These are phyloP conservation scores for Gibbula magus DNA, from an alignment of 2,888 invertebrate genomes.

Conservation along the genomic window DNA sequence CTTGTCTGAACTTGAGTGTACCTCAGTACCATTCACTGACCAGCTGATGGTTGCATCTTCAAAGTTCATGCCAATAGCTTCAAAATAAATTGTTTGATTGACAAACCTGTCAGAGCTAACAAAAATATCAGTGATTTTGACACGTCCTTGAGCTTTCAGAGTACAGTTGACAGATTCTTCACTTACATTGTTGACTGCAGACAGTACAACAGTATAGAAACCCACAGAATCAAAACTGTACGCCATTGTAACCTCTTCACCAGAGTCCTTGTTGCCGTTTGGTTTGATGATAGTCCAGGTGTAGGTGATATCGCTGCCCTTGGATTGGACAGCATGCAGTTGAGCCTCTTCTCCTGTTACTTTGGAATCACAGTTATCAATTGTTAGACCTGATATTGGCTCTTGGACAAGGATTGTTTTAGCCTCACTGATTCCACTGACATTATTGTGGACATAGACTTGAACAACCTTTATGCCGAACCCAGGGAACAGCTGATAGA, in stretches of 20 bases:
- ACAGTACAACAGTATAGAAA: constrained; percentile 43
- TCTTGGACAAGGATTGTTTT: constrained; percentile 42
- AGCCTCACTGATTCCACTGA: constrained; percentile 31
- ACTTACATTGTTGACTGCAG: constrained; percentile 48
- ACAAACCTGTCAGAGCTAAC: constrained; percentile 38
- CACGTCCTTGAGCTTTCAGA: constrained; percentile 40
- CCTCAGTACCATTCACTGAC: constrained; percentile 42
- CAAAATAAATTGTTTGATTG: constrained; percentile 44
- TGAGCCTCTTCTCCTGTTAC: constrained; percentile 33
- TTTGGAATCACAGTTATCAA: constrained; percentile 42
- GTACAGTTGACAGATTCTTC: constrained; percentile 30
- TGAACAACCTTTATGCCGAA: constrained; percentile 37
- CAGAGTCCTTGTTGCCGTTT: not conserved
- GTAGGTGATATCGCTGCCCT: constrained; percentile 48
- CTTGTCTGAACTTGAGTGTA: not conserved
- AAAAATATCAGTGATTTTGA: constrained; percentile 43
- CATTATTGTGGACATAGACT: constrained; percentile 45
- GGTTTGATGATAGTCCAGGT: constrained; percentile 37
- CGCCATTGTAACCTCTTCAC: constrained; percentile 27
- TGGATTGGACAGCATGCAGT: constrained; percentile 33
- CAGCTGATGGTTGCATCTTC: constrained; percentile 46
- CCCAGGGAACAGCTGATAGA: constrained; percentile 28
- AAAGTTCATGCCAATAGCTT: constrained; percentile 44
- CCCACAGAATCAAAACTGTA: constrained; percentile 41
- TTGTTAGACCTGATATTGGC: constrained; percentile 35